A percentile compares a stretch with the other conserved stretches of the same genome.
phyloP scores from a whole-genome alignment of 2,797 vertebrate genomes.

The Myiotriccus ornatus region DNA sequence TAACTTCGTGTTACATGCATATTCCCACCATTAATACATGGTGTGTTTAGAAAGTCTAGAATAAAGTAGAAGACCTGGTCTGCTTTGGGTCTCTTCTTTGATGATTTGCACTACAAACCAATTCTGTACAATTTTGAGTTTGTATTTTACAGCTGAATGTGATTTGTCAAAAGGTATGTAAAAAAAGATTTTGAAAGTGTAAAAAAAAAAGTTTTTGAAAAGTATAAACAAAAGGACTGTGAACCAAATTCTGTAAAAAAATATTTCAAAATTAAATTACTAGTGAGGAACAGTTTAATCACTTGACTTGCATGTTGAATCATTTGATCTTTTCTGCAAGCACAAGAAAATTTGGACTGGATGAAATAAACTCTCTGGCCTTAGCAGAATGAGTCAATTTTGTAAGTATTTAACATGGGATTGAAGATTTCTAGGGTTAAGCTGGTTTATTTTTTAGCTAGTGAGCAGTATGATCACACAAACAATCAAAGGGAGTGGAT shows the following conservation, averaged over 20 bases:
- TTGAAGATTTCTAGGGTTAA: not conserved
- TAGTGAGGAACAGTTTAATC: not conserved
- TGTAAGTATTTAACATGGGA: not conserved
- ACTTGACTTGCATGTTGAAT: not conserved
- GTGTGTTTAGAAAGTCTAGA: not conserved
- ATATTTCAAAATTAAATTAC: not conserved
- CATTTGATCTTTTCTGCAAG: not conserved
- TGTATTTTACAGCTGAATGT: not conserved
- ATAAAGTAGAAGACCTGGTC: not conserved
- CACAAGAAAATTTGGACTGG: not conserved
- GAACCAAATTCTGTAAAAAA: not conserved
- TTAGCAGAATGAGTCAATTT: rapidly evolving
- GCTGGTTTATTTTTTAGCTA: not conserved
- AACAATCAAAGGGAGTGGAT: not conserved
- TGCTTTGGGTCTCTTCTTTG: not conserved
- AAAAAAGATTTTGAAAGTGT: not conserved
- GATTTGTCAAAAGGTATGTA: not conserved
- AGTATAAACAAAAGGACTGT: not conserved
- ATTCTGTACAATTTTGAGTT: not conserved
- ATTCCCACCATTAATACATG: not conserved
- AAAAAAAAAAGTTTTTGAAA: not conserved
- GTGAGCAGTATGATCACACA: not conserved
- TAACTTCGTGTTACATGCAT: not conserved
- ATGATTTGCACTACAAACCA: not conserved
- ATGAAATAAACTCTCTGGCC: not conserved